Evolutionary conservation across 2,113 vertebrate genomes (phyloP).

Genomic region (Clupea harengus): DNA sequence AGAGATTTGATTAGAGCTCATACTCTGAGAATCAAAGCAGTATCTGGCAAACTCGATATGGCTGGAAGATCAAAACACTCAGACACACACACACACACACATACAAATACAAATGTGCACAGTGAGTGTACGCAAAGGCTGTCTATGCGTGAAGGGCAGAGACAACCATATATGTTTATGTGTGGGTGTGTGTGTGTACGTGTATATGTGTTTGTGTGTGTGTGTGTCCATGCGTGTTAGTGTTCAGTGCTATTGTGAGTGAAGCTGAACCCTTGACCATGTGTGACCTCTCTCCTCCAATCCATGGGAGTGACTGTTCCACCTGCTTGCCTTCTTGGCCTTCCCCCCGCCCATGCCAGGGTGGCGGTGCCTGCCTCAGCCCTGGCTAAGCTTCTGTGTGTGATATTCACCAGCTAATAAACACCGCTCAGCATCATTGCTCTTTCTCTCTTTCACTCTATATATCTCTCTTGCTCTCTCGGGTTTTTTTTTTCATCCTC

Average conservation of each 20-base stretch:
- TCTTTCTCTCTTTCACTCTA: not conserved
- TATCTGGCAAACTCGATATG: not conserved
- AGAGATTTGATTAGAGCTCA: not conserved
- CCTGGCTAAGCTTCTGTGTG: not conserved
- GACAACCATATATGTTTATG: slow-evolving; percentile 29
- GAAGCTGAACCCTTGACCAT: not conserved
- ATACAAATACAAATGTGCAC: not conserved
- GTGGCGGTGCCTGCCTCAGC: not conserved
- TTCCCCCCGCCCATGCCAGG: not conserved
- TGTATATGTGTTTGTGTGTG: not conserved
- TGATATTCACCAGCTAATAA: slow-evolving; percentile 47
- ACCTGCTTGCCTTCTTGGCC: not conserved
- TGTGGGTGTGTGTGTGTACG: not conserved
- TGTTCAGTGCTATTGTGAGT: not conserved
- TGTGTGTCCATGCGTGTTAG: not conserved
- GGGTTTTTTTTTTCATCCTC: too few species aligned
- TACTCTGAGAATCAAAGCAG: not conserved
- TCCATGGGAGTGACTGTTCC: not conserved
- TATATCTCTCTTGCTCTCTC: not conserved
- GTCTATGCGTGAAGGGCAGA: not conserved
- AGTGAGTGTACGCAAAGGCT: not conserved
- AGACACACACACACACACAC: slow-evolving; percentile 34
- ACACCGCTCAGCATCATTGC: slow-evolving; percentile 50
- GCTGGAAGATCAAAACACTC: not conserved
- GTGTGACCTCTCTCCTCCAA: not conserved